Base-by-base conservation (phyloP, 2,797 vertebrate species). In the Sebastes jordani region DNA sequence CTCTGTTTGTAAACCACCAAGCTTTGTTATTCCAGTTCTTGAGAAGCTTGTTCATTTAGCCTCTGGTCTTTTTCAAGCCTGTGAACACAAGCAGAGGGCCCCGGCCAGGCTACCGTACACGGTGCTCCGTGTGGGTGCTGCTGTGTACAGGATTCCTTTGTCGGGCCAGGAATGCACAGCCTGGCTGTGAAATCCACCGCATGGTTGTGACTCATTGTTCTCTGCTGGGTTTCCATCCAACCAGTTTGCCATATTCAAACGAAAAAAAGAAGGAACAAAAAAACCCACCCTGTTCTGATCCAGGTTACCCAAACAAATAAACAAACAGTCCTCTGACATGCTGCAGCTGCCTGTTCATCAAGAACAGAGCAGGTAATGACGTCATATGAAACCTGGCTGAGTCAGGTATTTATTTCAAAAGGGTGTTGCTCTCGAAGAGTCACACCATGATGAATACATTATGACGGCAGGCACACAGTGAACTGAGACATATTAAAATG, bases 111-210 rank as follows among this genome's bases (percentile, higher is more conserved):
- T 74, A 36, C 84, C 34, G 66, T 86, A 81, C 87, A 81, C 25
- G 1, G 42, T 25, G 81, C 36, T 89, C 74, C 76, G 71, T 80
- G 90, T 87, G 91, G 84, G 86, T 86, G 89, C 86, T 92, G 86
- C 86, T 92, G 87, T 84, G 90, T 88, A 83, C 84, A 88, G 91
- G 87, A 92, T 92, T 92, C 88, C 86, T 92, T 93, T 94, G 93
- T 94, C 72, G 82, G 85, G 80, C 74, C 89, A 90, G 93, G 93
- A 95, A 95, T 95, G 91, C 91, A 86, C 93, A 87, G 91, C 83
- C 86, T 83, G 86, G 49, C 89, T 94, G 93, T 90, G 92, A 94
- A 93, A 95, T 90, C 85, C 89, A 88, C 86, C 25, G 76, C 92
- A 76, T 81, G 89, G 88, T 66, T 87, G 87, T 93, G 91, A 92